These are phyloP conservation scores for Laupala kohalensis DNA, from an alignment of 1,140 invertebrate genomes.

Conservation along the genomic window DNA sequence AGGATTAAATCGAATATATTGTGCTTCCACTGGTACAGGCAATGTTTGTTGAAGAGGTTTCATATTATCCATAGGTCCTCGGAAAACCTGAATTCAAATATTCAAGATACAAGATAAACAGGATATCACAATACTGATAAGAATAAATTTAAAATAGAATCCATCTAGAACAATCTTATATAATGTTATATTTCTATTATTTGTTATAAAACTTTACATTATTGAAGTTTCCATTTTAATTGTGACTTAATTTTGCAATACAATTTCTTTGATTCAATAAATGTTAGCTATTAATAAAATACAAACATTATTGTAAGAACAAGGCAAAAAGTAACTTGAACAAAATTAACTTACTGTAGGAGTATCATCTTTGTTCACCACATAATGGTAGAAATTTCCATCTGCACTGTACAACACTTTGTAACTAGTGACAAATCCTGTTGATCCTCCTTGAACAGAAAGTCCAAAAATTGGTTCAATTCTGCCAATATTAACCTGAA, in stretches of 20 bases:
- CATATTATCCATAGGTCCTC: constrained; percentile 49
- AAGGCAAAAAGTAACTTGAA: background rate
- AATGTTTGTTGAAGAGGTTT: constrained; percentile 46
- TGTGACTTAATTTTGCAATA: no score
- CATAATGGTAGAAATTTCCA: constrained; percentile 38
- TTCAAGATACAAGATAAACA: background rate
- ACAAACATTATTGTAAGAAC: background rate
- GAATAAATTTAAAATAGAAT: background rate
- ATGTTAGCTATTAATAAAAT: background rate
- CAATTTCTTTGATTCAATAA: no score
- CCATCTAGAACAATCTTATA: no score
- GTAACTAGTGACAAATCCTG: constrained; percentile 64
- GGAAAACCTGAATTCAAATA: constrained; percentile 55
- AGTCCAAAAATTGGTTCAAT: constrained; percentile 57
- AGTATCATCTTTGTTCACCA: constrained; percentile 27
- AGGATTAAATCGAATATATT: constrained; percentile 53
- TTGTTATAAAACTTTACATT: no score
- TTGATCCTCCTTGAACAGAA: constrained; percentile 48
- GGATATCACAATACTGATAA: background rate
- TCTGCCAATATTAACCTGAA: constrained; percentile 52
- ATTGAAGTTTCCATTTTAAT: no score
- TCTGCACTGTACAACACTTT: constrained; percentile 54
- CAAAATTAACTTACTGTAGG: constrained; percentile 25
- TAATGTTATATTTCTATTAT: no score
- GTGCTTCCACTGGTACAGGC: constrained; percentile 50